phyloP scores from a whole-genome alignment of 2,888 invertebrate genomes.

The Encarsia formosa region DNA sequence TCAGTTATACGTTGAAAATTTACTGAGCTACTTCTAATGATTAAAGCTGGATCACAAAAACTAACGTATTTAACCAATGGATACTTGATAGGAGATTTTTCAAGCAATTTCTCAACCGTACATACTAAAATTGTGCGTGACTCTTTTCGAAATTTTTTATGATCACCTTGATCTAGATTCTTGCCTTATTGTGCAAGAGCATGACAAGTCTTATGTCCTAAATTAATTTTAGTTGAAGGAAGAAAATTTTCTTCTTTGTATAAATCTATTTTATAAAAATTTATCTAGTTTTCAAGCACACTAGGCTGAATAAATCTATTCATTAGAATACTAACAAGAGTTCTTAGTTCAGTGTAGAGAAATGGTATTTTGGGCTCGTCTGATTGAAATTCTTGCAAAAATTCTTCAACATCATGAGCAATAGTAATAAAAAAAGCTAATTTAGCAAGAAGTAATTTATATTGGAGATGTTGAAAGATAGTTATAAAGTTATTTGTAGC shows the following conservation, averaged over 20 bases:
- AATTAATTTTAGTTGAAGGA: background rate
- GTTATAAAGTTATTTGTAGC: background rate
- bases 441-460: slow-evolving; percentile 3
- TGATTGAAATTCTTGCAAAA: slow-evolving; percentile 3
- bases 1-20: too few species aligned
- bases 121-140: slow-evolving; percentile 3
- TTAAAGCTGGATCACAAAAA: background rate
- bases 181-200: background rate
- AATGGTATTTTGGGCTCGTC: slow-evolving; percentile 2
- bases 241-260: slow-evolving; percentile 6
- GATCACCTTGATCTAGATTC: background rate
- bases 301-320: background rate
- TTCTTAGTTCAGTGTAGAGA: slow-evolving; percentile 2
- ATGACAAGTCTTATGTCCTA: slow-evolving; percentile 1
- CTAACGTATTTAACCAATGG: background rate
- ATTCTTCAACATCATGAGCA: slow-evolving; percentile 1
- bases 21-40: slow-evolving; percentile 1
- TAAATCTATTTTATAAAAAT: background rate
- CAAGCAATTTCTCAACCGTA: slow-evolving; percentile 5
- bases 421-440: slow-evolving; percentile 5
- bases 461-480: background rate
- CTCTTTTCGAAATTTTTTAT: slow-evolving; percentile 1
- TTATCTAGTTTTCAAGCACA: background rate
- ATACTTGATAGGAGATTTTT: slow-evolving; percentile 8
- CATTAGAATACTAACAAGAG: background rate